phyloP scores from a whole-genome alignment of 2,113 vertebrate genomes.

The Rhinopomastus cyanomelas region DNA sequence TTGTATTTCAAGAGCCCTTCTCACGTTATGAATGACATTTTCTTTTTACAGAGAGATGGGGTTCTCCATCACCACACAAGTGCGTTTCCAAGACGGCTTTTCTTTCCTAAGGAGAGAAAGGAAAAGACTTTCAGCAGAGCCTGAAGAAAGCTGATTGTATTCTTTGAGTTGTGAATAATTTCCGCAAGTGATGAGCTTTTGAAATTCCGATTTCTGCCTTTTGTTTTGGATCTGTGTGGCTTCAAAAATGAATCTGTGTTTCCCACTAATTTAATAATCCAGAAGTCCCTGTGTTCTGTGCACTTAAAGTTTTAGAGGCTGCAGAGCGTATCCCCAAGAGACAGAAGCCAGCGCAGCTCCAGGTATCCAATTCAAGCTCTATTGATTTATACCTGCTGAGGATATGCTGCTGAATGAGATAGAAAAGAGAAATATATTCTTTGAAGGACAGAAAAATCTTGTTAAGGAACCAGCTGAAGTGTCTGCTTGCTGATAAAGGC shows the following conservation, averaged over 20 bases:
- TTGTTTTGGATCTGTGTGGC: not conserved
- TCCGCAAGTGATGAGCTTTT: not conserved
- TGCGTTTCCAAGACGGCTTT: not conserved
- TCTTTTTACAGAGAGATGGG: not conserved
- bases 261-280: slow-evolving; percentile 11
- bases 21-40: not conserved
- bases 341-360: not conserved
- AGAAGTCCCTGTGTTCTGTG: not conserved
- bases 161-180: not conserved
- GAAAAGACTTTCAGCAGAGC: not conserved
- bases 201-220: not conserved
- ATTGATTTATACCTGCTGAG: not conserved
- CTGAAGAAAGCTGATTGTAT: not conserved
- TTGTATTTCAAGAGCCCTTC: not conserved
- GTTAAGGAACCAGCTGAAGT: not conserved
- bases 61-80: not conserved
- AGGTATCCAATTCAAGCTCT: not conserved
- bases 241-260: not conserved
- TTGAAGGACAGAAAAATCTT: not conserved
- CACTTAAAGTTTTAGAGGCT: not conserved
- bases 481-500: not conserved
- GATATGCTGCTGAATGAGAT: not conserved
- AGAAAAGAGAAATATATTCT: not conserved
- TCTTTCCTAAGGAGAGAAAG: not conserved
- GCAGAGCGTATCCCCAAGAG: not conserved